Percentiles rank a stretch among this genome's conserved stretches.
Conservation (phyloP, 2,888 invertebrate genomes). For the Tetragonula carbonaria region DNA sequence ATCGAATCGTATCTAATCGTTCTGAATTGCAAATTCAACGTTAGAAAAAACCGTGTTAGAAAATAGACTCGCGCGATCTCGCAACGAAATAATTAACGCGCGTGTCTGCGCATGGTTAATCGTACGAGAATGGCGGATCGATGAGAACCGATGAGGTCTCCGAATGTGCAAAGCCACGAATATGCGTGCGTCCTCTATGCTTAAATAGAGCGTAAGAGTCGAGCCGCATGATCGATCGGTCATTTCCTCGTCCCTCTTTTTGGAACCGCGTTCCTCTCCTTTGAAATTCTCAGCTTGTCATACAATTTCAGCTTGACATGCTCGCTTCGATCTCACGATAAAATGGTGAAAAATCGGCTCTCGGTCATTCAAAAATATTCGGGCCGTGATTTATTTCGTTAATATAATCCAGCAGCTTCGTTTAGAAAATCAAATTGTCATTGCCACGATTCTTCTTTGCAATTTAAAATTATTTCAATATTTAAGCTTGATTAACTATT, state of each 20-base stretch:
- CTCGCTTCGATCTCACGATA: not conserved
- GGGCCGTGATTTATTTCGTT: too few species aligned
- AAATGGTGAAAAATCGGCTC: not conserved
- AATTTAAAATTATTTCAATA: too few species aligned
- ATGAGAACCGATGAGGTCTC: conserved; percentile 14
- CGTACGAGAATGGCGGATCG: conserved; percentile 24
- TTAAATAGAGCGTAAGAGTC: conserved; percentile 51
- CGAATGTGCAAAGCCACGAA: not conserved
- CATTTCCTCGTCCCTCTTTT: conserved; percentile 40
- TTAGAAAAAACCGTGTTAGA: not conserved
- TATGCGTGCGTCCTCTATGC: conserved; percentile 14
- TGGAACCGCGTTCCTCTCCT: not conserved
- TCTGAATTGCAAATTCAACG: not conserved
- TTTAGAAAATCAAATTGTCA: too few species aligned
- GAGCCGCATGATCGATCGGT: conserved; percentile 44
- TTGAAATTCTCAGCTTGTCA: not conserved
- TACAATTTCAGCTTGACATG: not conserved
- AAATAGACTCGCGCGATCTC: not conserved
- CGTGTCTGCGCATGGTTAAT: conserved; percentile 34
- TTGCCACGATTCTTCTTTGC: too few species aligned
- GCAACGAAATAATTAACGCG: conserved; percentile 36
- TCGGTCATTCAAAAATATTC: too few species aligned
- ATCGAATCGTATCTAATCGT: not conserved
- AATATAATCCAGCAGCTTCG: too few species aligned
- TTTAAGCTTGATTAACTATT: too few species aligned